Base-by-base conservation (phyloP, 2,113 vertebrate species). In the Loxodonta africana region DNA sequence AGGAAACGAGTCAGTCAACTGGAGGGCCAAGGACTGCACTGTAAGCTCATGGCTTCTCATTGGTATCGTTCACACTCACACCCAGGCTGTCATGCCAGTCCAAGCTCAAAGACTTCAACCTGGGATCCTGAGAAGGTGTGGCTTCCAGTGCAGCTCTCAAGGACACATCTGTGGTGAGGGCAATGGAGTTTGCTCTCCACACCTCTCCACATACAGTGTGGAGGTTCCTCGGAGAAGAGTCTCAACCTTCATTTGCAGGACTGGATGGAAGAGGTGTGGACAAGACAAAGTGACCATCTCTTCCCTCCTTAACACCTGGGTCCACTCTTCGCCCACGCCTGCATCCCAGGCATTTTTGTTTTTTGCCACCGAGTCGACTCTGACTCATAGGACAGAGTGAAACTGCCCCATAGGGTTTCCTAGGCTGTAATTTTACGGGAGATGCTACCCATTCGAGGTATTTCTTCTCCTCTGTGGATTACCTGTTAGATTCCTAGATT, bases 141-240 rank as follows among this genome's bases (percentile, higher is more conserved):
- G 17, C 28, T 26, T 8, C 33, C 44, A 20, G n/a, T 1, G 2
- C 12, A 48, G 67, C 53, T 26, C 95, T 41, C 5, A 8, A 23
- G 73, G 37, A 10, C 73, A 78, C 46, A 17, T 78, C 44, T 48
- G 26, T 48, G 14, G 2, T 48, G 25, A 12, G 74, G 44, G 26
- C 76, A 51, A 8, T 17, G 26, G 44, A 51, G 26, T 78, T 78
- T 48, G 76, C 44, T 48, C 26, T 12, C 44, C 44, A 77, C 33
- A 21, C 25, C 17, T 30, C 14, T 21, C 26, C 71, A 71, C 8
- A 6, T 3, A 21, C 41, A 10, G 33, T 10, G 83, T 8, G 10
- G 6, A 0, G 14, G 20, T 6, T n/a, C 8, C 65, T 30, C 0
- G 4, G 46, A 30, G 21, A 30, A 51, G 74, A 12, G 20, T 41